Percentiles rank a stretch among this genome's conserved stretches.
Conservation (phyloP, 2,888 invertebrate species). For the Lordiphosa fenestrarum region DNA sequence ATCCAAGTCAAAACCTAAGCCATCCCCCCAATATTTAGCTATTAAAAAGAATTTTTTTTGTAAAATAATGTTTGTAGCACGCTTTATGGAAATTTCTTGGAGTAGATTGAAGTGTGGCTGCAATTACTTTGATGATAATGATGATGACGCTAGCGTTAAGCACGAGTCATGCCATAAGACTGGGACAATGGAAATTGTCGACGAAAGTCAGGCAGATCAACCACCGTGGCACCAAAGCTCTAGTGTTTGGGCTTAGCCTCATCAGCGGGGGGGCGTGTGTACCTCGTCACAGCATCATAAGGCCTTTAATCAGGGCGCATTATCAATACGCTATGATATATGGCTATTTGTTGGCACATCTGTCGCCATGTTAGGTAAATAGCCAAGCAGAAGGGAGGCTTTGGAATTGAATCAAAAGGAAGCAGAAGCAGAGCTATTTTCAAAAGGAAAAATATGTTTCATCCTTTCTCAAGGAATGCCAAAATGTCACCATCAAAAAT, state of each 20-base stretch:
- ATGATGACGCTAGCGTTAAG: conserved; percentile 40
- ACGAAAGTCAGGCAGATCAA: conserved; percentile 59
- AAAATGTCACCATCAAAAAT: not conserved
- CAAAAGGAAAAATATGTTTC: too few relatives aligned
- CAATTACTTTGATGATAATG: conserved; percentile 64
- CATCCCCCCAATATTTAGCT: not conserved
- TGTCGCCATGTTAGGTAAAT: conserved; percentile 23
- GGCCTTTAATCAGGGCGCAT: conserved; percentile 58
- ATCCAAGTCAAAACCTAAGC: conserved; percentile 2
- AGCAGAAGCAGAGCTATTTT: too few relatives aligned
- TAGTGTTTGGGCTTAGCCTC: conserved; percentile 26
- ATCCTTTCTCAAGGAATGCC: too few relatives aligned
- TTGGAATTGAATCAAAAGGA: too few relatives aligned
- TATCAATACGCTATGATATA: conserved; percentile 60
- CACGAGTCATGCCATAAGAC: conserved; percentile 29
- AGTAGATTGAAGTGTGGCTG: conserved; percentile 33
- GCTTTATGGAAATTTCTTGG: conserved; percentile 47
- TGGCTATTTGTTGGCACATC: conserved; percentile 45
- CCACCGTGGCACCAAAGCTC: conserved; percentile 31
- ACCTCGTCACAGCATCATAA: conserved; percentile 10
- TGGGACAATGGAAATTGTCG: conserved; percentile 32
- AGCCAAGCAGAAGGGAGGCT: too few relatives aligned
- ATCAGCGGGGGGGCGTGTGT: conserved; percentile 28
- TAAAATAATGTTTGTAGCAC: conserved; percentile 56
- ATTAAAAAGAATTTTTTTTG: conserved; percentile 30